These are phyloP conservation scores for Melanitta fusca DNA, from an alignment of 2,797 vertebrate species.

Conservation along the genomic window DNA sequence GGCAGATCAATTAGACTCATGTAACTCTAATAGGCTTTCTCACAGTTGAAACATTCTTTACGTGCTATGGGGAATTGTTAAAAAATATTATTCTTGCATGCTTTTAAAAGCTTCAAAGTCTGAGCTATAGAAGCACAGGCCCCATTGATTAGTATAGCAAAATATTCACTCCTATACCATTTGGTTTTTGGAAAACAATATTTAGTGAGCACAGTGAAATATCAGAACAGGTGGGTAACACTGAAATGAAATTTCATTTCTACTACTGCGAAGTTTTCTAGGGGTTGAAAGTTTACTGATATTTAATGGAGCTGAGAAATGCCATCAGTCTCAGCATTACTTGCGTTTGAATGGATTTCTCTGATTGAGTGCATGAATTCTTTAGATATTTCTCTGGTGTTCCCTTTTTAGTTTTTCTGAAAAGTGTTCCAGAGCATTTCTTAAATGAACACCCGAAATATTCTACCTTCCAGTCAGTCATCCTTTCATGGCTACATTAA, in stretches of 20 bases:
- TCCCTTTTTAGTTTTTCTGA: neutral
- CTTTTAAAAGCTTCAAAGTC: neutral
- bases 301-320: conserved; percentile 4
- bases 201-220: neutral
- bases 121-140: neutral
- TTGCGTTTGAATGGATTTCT: neutral
- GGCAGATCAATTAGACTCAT: neutral
- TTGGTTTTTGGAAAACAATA: neutral
- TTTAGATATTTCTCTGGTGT: neutral
- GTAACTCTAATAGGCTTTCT: conserved; percentile 1
- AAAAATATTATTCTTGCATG: neutral
- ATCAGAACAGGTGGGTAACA: neutral
- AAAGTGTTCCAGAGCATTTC: neutral
- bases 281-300: neutral
- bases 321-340: neutral
- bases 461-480: neutral
- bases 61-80: neutral
- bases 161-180: neutral
- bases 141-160: neutral
- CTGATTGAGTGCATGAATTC: neutral
- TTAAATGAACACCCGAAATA: neutral
- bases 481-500: conserved; percentile 22
- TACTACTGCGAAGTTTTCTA: neutral
- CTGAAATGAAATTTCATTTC: neutral
- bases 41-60: neutral